A percentile compares a stretch with the other conserved stretches of the same genome.
Evolutionary conservation across 2,888 invertebrate genomes (phyloP).

Genomic region (Stenurella melanura): DNA sequence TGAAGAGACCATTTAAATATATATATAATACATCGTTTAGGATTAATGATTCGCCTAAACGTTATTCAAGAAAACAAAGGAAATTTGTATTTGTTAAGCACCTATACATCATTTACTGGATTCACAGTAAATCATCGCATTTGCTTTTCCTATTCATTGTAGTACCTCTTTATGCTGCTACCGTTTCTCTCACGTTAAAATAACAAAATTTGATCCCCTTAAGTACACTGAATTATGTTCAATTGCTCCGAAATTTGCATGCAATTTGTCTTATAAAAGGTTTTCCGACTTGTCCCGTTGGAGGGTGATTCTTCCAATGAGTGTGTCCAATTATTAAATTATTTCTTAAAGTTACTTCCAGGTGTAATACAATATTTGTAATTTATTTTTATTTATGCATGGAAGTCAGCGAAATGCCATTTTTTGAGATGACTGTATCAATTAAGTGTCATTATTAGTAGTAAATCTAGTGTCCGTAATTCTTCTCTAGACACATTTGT

Average conservation of each 20-base stretch:
- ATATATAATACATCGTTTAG: constrained; percentile 26
- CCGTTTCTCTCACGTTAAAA: constrained; percentile 30
- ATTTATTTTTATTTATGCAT: too few relatives aligned
- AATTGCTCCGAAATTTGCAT: constrained; percentile 35
- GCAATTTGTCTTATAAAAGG: constrained; percentile 23
- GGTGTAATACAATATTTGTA: too few relatives aligned
- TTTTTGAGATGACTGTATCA: too few relatives aligned
- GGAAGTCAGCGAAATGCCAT: too few relatives aligned
- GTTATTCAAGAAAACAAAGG: constrained; percentile 49
- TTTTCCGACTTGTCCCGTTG: background rate
- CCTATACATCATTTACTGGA: constrained; percentile 50
- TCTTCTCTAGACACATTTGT: too few relatives aligned
- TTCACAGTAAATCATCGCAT: constrained; percentile 45
- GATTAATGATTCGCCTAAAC: constrained; percentile 38
- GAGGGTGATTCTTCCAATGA: background rate
- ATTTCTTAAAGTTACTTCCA: too few relatives aligned
- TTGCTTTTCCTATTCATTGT: constrained; percentile 26
- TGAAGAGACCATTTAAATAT: constrained; percentile 27
- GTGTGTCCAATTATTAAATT: too few relatives aligned
- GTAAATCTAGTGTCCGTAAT: too few relatives aligned
- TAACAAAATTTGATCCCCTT: constrained; percentile 38
- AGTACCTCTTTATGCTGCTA: constrained; percentile 29
- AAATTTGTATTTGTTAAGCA: constrained; percentile 52
- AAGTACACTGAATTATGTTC: constrained; percentile 36
- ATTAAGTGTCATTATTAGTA: too few relatives aligned